Evolutionary conservation across 2,113 vertebrate species (phyloP), one percentile per base, ranked within the genome.

Genomic region (Australoheros scitulus): DNA sequence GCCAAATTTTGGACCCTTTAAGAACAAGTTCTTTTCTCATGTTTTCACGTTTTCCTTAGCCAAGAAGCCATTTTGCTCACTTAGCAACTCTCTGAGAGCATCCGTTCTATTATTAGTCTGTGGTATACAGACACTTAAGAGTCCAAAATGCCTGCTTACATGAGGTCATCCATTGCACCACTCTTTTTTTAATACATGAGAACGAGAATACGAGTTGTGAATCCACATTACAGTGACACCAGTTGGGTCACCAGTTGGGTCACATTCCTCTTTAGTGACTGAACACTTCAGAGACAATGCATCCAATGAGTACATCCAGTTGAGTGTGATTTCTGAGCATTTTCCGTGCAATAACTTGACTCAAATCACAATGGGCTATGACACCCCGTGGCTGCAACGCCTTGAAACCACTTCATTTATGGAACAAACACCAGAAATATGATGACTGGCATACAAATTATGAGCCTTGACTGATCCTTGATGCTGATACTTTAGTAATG

Each of bases 211-310:
- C 60, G 63, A 65, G 77, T 80, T 74, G 50, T 43, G 13, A 55
- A n/a, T 72, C 81, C 11, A 20, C 75, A 29, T 29, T 63, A 22
- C 56, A 38, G 57, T 11, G 13, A 61, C 68, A 76, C 89, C 89
- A 17, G 90, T 88, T 32, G 3, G 76, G 84, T 87, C 68, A 76
- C 89, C 89, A 17, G 90, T 88, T 32, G 3, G 76, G 84, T 87
- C 18, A 55, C 88, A 94, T 94, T 94, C 83, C 87, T 83, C 65
- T 63, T 63, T 13, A 41, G 11, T 80, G 85, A 86, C 61, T 76
- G 6, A 76, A 75, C 61, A 68, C 7, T 36, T 13, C 11, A 11
- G 22, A 43, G 58, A 65, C 8, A 5, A 7, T 22, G 20, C 57
- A 17, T 72, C 32, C 60, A 38, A 18, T 36, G 34, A 61, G 56